Evolutionary conservation across 2,113 vertebrate species (phyloP).

Genomic region (Pollachius pollachius): DNA sequence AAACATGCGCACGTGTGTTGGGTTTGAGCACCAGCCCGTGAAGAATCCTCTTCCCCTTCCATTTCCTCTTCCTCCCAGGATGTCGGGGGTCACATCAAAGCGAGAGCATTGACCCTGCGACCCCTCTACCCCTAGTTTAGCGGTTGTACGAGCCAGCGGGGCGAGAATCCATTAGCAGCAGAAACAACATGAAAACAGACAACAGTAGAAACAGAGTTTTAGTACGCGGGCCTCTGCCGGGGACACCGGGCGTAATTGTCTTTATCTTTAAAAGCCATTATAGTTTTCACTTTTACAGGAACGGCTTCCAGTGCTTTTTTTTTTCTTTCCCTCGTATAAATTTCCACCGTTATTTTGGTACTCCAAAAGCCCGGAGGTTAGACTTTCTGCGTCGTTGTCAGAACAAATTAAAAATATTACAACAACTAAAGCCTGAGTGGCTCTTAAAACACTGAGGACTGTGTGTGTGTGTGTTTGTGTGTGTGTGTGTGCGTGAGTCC

Average conservation of each 20-base stretch:
- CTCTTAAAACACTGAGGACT: neutral
- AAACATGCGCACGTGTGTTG: slow-evolving; percentile 9
- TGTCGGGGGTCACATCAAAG: slow-evolving; percentile 73
- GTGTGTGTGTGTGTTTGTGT: neutral
- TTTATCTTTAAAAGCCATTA: neutral
- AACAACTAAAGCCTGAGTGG: neutral
- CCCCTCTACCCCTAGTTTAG: slow-evolving; percentile 45
- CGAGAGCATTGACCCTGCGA: slow-evolving; percentile 47
- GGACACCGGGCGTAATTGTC: no score
- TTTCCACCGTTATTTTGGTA: slow-evolving; percentile 33
- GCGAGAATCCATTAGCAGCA: slow-evolving; percentile 66
- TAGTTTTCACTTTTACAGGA: slow-evolving; percentile 8
- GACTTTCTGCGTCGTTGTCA: slow-evolving; percentile 45
- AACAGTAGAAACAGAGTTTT: neutral
- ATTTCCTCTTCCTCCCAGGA: slow-evolving; percentile 71
- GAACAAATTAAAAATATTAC: slow-evolving; percentile 28
- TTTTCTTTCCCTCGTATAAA: neutral
- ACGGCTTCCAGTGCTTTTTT: slow-evolving; percentile 5
- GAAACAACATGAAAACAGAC: slow-evolving; percentile 18
- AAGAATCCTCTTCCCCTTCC: slow-evolving; percentile 65
- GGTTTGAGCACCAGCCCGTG: slow-evolving; percentile 61
- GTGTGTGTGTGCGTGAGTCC: slow-evolving; percentile 24
- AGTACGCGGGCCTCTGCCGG: no score
- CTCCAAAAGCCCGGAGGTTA: slow-evolving; percentile 31
- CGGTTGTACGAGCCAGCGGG: slow-evolving; percentile 48